Evolutionary conservation across 2,113 vertebrate genomes (phyloP), one percentile per base, ranked within the genome.

Genomic region (Lepisosteus osseus): DNA sequence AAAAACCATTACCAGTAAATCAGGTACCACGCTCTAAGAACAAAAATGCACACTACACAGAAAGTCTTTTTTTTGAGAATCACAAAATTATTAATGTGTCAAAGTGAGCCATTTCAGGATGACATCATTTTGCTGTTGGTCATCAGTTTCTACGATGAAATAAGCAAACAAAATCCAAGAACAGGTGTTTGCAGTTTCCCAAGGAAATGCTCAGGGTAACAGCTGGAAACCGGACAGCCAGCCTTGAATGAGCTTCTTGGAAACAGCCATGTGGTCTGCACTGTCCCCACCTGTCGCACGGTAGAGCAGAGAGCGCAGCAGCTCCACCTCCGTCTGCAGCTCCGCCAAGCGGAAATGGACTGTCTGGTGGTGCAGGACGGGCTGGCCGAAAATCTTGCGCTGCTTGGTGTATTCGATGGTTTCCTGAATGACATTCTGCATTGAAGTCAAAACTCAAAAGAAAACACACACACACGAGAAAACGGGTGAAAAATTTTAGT

Each of bases 271-370:
- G 47, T 51, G 47, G 9, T 51, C 9, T 51, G 47, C 9, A 47
- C 8, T 41, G 4, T 13, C 68, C 85, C 75, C 76, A 95, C 93
- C 93, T 71, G 89, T 86, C 0, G 90, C 72, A 0, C 74, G 86
- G 78, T 91, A 74, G 40, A 97, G 83, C 66, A 97, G 88, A 0
- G 94, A 90, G 65, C 92, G 92, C 2, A 97, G 90, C 15, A 95
- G 89, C 83, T 97, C 95, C 2, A 95, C 74, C 47, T 96, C 93
- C 0, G 93, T 94, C 47, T 91, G 86, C 75, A 95, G 84, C 87
- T 96, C 93, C 0, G 95, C 95, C 84, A 97, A 78, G 72, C 88
- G 87, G 82, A 92, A 97, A 68, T 94, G 91, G 68, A 96, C 91
- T 0, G 79, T n/a, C 78, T 97, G 95, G 85, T 95, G 90, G 77